Evolutionary conservation across 2,888 invertebrate genomes (phyloP), one percentile per base, ranked within the genome.

Genomic region (Drosophila tanythrix): DNA sequence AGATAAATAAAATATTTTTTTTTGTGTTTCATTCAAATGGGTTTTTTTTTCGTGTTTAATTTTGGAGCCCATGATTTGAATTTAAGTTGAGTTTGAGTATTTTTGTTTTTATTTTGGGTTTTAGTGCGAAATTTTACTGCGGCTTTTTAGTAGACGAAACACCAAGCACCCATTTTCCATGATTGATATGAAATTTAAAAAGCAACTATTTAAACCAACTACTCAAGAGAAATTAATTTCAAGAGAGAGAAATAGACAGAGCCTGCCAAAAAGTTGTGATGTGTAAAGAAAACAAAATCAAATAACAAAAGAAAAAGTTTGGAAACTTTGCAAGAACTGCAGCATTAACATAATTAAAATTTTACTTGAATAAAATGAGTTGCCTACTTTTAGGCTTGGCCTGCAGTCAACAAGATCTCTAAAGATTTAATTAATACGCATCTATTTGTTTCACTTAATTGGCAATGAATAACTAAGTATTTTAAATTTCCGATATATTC

Each of bases 111-210:
- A 35, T 48, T 55, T 63, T 75, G 64, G 74, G 76, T 84, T 82
- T 89, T 85, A 88, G 89, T 87, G 85, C 85, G 84, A 86, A 86
- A 74, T 77, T 74, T 74, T 88, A 87, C 88, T 83, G 85, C 82
- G 81, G 76, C 82, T 78, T 82, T 46, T 87, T 83, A 86, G 87
- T 87, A 86, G 83, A 81, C 69, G 89, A 84, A 87, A 84, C 67
- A 87, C 86, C 86, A 89, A 83, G 73, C 81, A 87, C 89, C 85
- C 86, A 69, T 74, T 82, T 68, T 61, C 61, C 46, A 80, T 67
- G 75, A 86, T 81, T 79, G 72, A 68, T 66, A 68, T 68, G 68
- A 86, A 80, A 69, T 75, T 58, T 67, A 25, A 46, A 68, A 81
- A 74, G 58, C 60, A 79, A 80, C 64, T 53, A 61, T 46, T 76